Conservation (phyloP, 2,888 invertebrate species). For the Monochamus alternatus region DNA sequence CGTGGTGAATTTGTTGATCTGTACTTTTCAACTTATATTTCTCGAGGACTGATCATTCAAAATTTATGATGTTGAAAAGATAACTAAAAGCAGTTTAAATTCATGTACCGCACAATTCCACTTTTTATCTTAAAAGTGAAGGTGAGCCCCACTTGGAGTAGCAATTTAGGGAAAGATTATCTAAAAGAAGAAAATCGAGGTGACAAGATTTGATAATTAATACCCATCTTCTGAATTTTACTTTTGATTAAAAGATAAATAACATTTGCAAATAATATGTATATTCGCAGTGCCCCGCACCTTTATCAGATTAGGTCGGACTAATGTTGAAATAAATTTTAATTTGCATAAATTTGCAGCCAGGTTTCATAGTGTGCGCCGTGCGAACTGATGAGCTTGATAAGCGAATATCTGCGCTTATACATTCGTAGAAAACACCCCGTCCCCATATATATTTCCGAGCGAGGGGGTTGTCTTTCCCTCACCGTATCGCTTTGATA, state of each 20-base stretch:
- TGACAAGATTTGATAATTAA: too few species aligned
- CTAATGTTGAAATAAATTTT: conserved; percentile 11
- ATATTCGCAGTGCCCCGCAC: neutral
- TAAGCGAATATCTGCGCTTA: conserved; percentile 5
- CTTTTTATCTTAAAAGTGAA: too few species aligned
- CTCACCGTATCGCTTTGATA: conserved; percentile 6
- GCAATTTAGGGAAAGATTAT: too few species aligned
- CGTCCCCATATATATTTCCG: conserved; percentile 6
- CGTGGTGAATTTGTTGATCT: too few species aligned
- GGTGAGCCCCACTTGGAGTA: too few species aligned
- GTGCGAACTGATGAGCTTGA: conserved; percentile 3
- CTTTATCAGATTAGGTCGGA: neutral
- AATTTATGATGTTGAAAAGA: too few species aligned
- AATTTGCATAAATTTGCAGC: conserved; percentile 13
- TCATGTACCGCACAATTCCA: too few species aligned
- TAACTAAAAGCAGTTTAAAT: too few species aligned
- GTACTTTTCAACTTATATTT: too few species aligned
- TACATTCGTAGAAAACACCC: conserved; percentile 8
- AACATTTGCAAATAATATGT: neutral
- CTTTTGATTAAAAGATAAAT: neutral
- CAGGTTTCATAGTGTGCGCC: neutral
- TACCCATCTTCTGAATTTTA: too few species aligned
- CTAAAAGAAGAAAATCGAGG: too few species aligned
- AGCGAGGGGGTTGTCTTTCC: neutral
- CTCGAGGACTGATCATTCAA: too few species aligned